phyloP scores from a whole-genome alignment of 2,888 invertebrate genomes.

The Phania funesta region DNA sequence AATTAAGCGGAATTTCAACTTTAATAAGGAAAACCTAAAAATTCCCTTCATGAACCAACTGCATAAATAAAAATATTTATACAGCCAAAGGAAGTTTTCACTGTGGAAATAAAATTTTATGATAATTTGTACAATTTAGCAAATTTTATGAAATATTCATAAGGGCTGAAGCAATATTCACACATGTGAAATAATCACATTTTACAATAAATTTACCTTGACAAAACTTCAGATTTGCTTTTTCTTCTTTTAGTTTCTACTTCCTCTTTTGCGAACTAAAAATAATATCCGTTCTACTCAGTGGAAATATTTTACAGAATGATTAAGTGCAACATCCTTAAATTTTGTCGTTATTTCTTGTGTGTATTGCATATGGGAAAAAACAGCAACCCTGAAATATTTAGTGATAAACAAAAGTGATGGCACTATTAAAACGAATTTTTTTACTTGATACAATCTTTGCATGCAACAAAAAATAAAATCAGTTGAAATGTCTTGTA shows the following conservation, averaged over 20 bases:
- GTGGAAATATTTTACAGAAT: neutral
- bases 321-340: neutral
- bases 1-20: neutral
- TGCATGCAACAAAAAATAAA: too few species aligned
- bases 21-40: neutral
- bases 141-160: conserved; percentile 39
- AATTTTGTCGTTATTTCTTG: neutral
- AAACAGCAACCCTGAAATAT: neutral
- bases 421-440: neutral
- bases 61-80: neutral
- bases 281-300: conserved; percentile 43
- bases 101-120: conserved; percentile 44
- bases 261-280: conserved; percentile 16
- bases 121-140: conserved; percentile 32
- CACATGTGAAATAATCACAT: conserved; percentile 27
- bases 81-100: conserved; percentile 12
- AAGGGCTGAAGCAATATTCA: conserved; percentile 1
- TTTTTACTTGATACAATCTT: neutral
- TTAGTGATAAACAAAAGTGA: neutral
- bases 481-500: too few species aligned
- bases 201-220: conserved; percentile 14
- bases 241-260: neutral
- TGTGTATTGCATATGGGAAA: neutral
- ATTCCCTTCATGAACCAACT: neutral
- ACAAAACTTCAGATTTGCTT: neutral